Percentiles rank a stretch among this genome's conserved stretches.
Evolutionary conservation across 2,888 invertebrate species (phyloP).

Genomic region (Drosophila pseudotalamancana): DNA sequence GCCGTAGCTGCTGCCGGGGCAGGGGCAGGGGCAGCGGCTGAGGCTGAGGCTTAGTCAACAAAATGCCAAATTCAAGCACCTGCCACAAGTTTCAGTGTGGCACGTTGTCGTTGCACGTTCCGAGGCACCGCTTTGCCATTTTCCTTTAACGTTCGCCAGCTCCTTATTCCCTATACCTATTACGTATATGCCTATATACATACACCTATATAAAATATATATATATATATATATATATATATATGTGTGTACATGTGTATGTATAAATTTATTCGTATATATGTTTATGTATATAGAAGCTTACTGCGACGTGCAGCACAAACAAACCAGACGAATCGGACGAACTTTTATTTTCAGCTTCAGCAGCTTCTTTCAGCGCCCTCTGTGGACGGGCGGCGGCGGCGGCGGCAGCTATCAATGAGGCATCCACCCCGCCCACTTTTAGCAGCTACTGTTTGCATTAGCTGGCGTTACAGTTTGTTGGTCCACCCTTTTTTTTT

Average conservation of each 20-base stretch:
- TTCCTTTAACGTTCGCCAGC: conserved; percentile 10
- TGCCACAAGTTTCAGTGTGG: conserved; percentile 72
- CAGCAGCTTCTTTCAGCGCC: conserved; percentile 13
- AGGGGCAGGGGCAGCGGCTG: not conserved
- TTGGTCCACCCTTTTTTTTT: conserved; percentile 30
- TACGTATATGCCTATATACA: conserved; percentile 12
- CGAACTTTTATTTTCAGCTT: conserved; percentile 51
- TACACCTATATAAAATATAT: not conserved
- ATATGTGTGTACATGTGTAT: conserved; percentile 34
- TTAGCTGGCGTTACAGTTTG: conserved; percentile 28
- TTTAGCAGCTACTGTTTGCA: conserved; percentile 35
- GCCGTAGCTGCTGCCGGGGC: not conserved
- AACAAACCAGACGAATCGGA: conserved; percentile 31
- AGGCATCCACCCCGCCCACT: conserved; percentile 3
- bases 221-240: conserved; percentile 33
- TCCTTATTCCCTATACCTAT: conserved; percentile 3
- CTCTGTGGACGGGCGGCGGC: too few species aligned
- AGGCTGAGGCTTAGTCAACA: conserved; percentile 75
- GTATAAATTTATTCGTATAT: not conserved
- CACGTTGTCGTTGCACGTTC: conserved; percentile 63
- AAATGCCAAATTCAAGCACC: conserved; percentile 76
- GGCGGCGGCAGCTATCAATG: conserved; percentile 35
- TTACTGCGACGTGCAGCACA: conserved; percentile 61
- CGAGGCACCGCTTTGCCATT: conserved; percentile 26
- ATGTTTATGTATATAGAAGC: conserved; percentile 48